Conservation (phyloP, 2,888 invertebrate species). For the Sarcophaga carnaria region DNA sequence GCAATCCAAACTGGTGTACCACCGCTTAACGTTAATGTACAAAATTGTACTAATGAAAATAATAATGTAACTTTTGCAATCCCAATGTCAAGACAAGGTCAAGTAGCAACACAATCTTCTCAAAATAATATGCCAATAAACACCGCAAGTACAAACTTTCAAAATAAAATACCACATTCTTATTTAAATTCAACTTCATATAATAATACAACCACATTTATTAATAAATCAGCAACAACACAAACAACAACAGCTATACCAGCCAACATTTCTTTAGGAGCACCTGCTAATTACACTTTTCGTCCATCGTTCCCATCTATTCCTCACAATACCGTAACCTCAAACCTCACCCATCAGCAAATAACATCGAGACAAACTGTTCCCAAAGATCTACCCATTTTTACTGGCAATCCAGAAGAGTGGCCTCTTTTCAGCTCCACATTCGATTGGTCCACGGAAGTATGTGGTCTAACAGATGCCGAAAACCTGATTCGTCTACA, state of each 20-base stretch:
- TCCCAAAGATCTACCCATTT: slow-evolving; percentile 44
- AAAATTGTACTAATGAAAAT: background rate
- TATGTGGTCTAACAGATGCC: too few relatives aligned
- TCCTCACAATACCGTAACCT: background rate
- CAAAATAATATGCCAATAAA: slow-evolving; percentile 19
- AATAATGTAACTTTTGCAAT: slow-evolving; percentile 4
- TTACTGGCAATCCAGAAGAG: too few relatives aligned
- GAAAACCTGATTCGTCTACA: too few relatives aligned
- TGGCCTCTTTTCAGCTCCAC: too few relatives aligned
- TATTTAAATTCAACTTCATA: slow-evolving; percentile 19
- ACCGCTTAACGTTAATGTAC: background rate
- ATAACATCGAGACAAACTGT: slow-evolving; percentile 46
- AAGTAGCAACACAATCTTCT: slow-evolving; percentile 13
- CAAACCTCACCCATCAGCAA: slow-evolving; percentile 41
- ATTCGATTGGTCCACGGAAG: too few relatives aligned
- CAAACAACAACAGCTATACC: slow-evolving; percentile 26
- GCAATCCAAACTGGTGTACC: background rate
- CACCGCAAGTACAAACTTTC: background rate
- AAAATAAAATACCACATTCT: slow-evolving; percentile 28
- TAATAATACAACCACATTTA: too few relatives aligned
- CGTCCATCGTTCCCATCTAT: background rate
- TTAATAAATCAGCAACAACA: slow-evolving; percentile 11
- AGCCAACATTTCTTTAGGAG: background rate
- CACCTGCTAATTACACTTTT: background rate
- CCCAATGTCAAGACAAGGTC: slow-evolving; percentile 16